Evolutionary conservation across 2,888 invertebrate genomes (phyloP).

Genomic region (Gymnocheta viridis): DNA sequence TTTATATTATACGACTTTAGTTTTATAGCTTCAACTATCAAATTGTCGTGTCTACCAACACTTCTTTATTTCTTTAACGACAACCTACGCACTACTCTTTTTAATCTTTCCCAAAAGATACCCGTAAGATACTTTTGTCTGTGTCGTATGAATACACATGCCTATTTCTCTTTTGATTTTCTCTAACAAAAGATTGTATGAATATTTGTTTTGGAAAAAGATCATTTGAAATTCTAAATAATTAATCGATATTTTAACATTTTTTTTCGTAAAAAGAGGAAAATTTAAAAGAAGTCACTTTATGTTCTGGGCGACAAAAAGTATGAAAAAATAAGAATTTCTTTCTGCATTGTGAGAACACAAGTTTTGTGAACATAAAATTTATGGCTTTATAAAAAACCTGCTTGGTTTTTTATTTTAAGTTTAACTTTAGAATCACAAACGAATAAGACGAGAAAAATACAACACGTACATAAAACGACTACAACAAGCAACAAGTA

Average conservation of each 20-base stretch:
- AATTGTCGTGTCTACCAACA: conserved; percentile 32
- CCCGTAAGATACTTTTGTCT: neutral
- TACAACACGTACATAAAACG: conserved; percentile 73
- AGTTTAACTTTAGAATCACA: conserved; percentile 56
- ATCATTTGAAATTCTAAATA: conserved; percentile 54
- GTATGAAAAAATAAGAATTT: conserved; percentile 29
- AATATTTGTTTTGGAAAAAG: conserved; percentile 34
- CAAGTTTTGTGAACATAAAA: conserved; percentile 71
- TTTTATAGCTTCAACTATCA: conserved; percentile 24
- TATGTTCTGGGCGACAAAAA: conserved; percentile 59
- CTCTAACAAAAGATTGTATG: conserved; percentile 17
- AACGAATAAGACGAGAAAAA: conserved; percentile 48
- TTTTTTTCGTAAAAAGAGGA: conserved; percentile 38
- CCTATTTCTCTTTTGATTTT: conserved; percentile 20
- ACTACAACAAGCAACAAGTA: conserved; percentile 67
- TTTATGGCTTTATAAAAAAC: conserved; percentile 76
- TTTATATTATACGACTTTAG: conserved; percentile 19
- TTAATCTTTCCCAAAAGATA: neutral
- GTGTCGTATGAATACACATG: neutral
- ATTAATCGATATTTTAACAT: conserved; percentile 42
- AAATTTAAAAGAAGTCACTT: conserved; percentile 18
- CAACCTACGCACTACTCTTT: conserved; percentile 20
- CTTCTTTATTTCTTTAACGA: neutral
- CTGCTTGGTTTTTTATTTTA: conserved; percentile 70
- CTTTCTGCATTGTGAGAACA: conserved; percentile 65